Percentiles rank a stretch among this genome's conserved stretches.
These are phyloP conservation scores for Scolopax bukidnonensis DNA, from an alignment of 2,797 vertebrate species.

Conservation along the genomic window DNA sequence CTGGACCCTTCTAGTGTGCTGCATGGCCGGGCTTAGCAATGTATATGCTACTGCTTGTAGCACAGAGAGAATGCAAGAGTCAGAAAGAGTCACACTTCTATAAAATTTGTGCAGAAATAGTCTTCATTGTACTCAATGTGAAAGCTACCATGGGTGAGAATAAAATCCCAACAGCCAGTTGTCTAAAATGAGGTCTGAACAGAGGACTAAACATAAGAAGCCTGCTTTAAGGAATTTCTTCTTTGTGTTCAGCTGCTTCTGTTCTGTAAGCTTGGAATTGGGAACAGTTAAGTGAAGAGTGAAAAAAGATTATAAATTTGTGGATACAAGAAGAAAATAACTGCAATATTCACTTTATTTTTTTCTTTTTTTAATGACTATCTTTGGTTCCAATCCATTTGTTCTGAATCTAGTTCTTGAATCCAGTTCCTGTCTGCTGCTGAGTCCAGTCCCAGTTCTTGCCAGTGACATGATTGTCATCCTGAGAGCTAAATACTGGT, in stretches of 20 bases:
- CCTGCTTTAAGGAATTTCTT: neutral
- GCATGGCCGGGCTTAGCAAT: neutral
- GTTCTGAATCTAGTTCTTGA: neutral
- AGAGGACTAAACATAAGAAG: neutral
- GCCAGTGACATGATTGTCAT: neutral
- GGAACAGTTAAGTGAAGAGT: neutral
- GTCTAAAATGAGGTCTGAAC: neutral
- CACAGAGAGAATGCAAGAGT: no score
- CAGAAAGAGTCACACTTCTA: neutral
- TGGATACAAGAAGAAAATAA: neutral
- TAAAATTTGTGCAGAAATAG: neutral
- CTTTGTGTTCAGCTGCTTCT: neutral
- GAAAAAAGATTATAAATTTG: neutral
- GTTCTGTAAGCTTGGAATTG: neutral
- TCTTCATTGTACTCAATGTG: neutral
- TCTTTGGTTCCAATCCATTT: neutral
- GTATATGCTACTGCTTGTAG: rapidly evolving
- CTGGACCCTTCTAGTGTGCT: neutral
- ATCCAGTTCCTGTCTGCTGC: neutral
- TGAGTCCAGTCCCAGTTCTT: neutral
- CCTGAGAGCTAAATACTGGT: neutral
- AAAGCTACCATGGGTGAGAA: neutral
- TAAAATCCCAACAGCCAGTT: neutral
- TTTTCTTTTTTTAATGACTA: neutral
- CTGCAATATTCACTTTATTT: neutral